Evolutionary conservation across 2,888 invertebrate species (phyloP).

Genomic region (Trissoscelio sp.): DNA sequence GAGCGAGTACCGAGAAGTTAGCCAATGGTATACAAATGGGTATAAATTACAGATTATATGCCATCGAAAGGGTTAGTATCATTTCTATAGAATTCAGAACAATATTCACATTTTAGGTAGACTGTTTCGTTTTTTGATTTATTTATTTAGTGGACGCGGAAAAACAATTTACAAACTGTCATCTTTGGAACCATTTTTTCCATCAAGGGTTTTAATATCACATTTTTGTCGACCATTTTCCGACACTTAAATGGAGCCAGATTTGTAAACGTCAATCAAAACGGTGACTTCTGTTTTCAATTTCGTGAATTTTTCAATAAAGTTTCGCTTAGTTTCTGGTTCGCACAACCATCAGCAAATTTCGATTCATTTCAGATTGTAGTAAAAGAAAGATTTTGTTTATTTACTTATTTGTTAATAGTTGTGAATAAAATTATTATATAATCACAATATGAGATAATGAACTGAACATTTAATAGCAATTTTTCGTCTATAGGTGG

Average conservation of each 20-base stretch:
- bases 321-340: background rate
- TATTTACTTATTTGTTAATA: too few species aligned
- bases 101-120: too few species aligned
- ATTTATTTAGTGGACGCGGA: background rate
- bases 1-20: constrained; percentile 87
- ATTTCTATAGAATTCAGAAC: too few species aligned
- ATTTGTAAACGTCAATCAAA: constrained; percentile 38
- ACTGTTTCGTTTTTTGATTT: background rate
- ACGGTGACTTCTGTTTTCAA: constrained; percentile 21
- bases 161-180: background rate
- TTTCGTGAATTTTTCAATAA: constrained; percentile 15
- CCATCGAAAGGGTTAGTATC: constrained; percentile 87
- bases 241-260: constrained; percentile 22
- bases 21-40: constrained; percentile 90
- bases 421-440: too few species aligned
- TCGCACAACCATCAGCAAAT: background rate
- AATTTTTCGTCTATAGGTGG: constrained; percentile 84
- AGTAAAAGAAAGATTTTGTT: too few species aligned
- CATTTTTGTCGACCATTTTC: constrained; percentile 1
- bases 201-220: background rate
- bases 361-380: background rate
- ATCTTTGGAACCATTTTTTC: constrained; percentile 18
- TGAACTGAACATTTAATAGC: background rate
- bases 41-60: constrained; percentile 91
- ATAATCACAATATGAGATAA: too few species aligned